phyloP scores from a whole-genome alignment of 92 coral and sea anemone genomes.

The Umimayanthus kanabou region DNA sequence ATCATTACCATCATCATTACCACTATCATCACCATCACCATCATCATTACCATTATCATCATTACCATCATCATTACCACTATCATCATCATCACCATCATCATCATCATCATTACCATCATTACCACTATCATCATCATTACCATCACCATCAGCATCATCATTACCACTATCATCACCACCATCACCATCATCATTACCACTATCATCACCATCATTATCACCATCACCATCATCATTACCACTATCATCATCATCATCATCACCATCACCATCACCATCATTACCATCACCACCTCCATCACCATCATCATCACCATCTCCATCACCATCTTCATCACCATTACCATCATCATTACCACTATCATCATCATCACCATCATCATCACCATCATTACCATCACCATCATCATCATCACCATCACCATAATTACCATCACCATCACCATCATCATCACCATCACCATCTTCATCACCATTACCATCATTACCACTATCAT shows the following conservation, averaged over 20 bases:
- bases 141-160: too few species aligned
- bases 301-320: too few species aligned
- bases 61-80: too few species aligned
- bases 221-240: too few species aligned
- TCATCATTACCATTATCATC: conserved; percentile 11
- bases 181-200: too few species aligned
- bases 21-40: background rate
- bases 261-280: too few species aligned
- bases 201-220: too few species aligned
- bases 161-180: too few species aligned
- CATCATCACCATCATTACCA: background rate
- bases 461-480: too few species aligned
- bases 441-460: conserved; percentile 19
- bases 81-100: background rate
- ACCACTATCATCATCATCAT: too few species aligned
- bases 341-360: conserved; percentile 19
- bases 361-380: background rate
- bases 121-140: too few species aligned
- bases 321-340: background rate
- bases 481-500: background rate
- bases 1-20: background rate
- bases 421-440: background rate
- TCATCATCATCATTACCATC: too few species aligned
- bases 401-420: background rate
- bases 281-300: background rate